Evolutionary conservation across 2,888 invertebrate genomes (phyloP).

Genomic region (Caenorhabditis uteleia): DNA sequence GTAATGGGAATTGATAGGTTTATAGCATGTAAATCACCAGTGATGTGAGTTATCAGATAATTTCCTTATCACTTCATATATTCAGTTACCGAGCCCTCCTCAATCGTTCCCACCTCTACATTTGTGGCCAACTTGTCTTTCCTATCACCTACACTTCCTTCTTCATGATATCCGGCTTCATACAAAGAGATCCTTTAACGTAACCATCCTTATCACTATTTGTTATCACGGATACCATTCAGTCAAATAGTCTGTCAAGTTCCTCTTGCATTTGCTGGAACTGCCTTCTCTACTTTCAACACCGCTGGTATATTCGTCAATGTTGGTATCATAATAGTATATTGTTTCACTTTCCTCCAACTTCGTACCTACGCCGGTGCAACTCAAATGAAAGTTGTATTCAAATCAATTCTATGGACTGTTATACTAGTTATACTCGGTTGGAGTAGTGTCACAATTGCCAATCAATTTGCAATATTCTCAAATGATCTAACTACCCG

Average conservation of each 20-base stretch:
- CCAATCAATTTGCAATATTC: slow-evolving; percentile 28
- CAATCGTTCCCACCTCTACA: slow-evolving; percentile 15
- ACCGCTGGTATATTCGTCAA: slow-evolving; percentile 20
- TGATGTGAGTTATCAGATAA: slow-evolving; percentile 11
- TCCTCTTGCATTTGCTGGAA: slow-evolving; percentile 18
- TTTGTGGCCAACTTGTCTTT: slow-evolving; percentile 9
- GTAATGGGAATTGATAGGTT: slow-evolving; percentile 28
- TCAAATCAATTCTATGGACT: slow-evolving; percentile 26
- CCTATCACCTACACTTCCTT: slow-evolving; percentile 12
- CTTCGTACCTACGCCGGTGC: slow-evolving; percentile 16
- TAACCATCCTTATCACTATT: neutral
- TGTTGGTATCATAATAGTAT: slow-evolving; percentile 14
- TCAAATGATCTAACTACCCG: slow-evolving; percentile 5
- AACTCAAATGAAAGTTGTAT: slow-evolving; percentile 23
- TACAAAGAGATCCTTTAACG: slow-evolving; percentile 17
- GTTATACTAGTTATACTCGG: slow-evolving; percentile 25
- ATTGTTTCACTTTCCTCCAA: slow-evolving; percentile 15
- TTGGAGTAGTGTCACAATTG: slow-evolving; percentile 31
- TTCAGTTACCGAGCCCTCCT: slow-evolving; percentile 22
- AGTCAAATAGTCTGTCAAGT: slow-evolving; percentile 20
- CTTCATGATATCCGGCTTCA: slow-evolving; percentile 20
- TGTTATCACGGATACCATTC: no score
- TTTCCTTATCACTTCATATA: neutral
- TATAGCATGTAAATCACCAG: slow-evolving; percentile 26
- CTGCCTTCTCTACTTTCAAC: slow-evolving; percentile 17